These are phyloP conservation scores for Campopleginae sp. DNA, from an alignment of 2,888 invertebrate genomes.

Conservation along the genomic window DNA sequence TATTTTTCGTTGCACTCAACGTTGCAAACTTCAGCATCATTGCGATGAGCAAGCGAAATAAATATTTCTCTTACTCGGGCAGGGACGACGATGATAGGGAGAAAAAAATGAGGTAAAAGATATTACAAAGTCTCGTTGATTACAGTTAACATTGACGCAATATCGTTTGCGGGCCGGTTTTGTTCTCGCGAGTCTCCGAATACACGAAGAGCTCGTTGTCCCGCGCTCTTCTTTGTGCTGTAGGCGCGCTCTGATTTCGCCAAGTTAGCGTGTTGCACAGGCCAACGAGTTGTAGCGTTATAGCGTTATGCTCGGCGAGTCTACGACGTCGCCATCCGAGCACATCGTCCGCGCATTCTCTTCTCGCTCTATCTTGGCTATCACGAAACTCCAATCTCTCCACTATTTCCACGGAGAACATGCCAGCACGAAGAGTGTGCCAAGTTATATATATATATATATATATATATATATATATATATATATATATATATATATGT, in stretches of 20 bases:
- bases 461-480: too few relatives aligned
- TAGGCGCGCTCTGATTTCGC: conserved; percentile 18
- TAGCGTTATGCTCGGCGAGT: conserved; percentile 27
- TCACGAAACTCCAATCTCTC: conserved; percentile 68
- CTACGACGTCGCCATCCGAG: conserved; percentile 21
- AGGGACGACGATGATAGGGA: not conserved
- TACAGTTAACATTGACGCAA: conserved; percentile 35
- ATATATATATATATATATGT: too few relatives aligned
- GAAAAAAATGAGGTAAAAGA: not conserved
- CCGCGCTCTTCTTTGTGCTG: conserved; percentile 20
- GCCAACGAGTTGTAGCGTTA: not conserved
- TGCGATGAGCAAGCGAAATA: not conserved
- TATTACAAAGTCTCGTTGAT: not conserved
- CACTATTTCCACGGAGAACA: conserved; percentile 67
- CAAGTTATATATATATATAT: not conserved
- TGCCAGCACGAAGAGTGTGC: conserved; percentile 7
- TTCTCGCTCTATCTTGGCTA: conserved; percentile 59
- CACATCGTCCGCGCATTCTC: conserved; percentile 16
- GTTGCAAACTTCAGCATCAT: too few relatives aligned
- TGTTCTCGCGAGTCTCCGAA: conserved; percentile 29
- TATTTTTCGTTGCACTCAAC: too few relatives aligned
- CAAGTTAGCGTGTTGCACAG: not conserved
- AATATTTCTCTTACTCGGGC: not conserved
- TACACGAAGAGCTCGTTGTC: not conserved
- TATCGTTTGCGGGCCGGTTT: conserved; percentile 5